Base-by-base conservation (phyloP, 2,113 vertebrate species). In the Oenanthe oenanthe region DNA sequence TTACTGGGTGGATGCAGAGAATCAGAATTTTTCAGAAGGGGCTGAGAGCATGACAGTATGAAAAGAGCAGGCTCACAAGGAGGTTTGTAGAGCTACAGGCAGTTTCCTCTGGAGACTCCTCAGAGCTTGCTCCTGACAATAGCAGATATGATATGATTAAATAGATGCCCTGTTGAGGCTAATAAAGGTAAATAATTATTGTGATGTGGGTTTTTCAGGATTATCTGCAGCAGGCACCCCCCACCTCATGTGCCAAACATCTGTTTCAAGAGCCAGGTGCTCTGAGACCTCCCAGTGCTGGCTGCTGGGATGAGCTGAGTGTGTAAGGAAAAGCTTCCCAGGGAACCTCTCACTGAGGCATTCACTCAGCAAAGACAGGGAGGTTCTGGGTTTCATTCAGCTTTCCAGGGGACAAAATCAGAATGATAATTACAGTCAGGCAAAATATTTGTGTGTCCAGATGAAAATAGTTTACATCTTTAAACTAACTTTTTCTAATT, bases 181-280 rank as follows among this genome's bases (percentile, higher is more conserved):
- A 86, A 92, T 94, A 95, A 96, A 72, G 74, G 88, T 85, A 94
- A 83, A 88, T 95, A 95, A 43, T 94, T 70, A 62, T 48, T 93
- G 88, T 93, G 93, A 45, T 88, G 73, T 91, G 68, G 17, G 63
- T 66, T 95, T 91, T 84, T 93, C 92, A 56, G 63, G 36, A 53
- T 93, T 93, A 77, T 90, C 78, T 93, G 88, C 56, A 80, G 82
- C 43, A 82, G 68, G 51, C 72, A 90, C 22, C 40, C 57, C 75
- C 28, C 60, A 60, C 17, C 56, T 93, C 71, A 14, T 4, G 45
- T 72, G 79, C 92, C 71, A 89, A 93, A 90, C 88, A 88, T 85
- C 78, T 94, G 81, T 53, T 89, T 50, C 17, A 56, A 62, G 67
- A 91, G 32, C 78, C 91, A 93, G 75, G 89, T 88, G 89, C 47